Percentiles rank a stretch among this genome's conserved stretches.
phyloP scores from a whole-genome alignment of 2,113 vertebrate genomes.

The Myrmophylax atrothorax region DNA sequence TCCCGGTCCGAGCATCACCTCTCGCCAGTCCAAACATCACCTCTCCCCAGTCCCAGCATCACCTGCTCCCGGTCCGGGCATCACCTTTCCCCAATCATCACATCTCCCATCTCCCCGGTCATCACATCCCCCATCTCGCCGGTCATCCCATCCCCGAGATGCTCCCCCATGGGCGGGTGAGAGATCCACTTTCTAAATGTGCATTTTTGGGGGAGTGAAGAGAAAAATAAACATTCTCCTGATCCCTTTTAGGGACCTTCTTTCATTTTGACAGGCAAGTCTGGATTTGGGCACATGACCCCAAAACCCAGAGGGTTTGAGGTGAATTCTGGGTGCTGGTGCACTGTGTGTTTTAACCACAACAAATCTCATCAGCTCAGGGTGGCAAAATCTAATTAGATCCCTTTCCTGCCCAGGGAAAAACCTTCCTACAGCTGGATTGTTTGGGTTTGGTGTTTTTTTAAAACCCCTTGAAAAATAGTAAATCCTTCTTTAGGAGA shows the following conservation, averaged over 20 bases:
- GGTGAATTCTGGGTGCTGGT: fast-evolving
- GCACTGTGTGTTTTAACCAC: neutral
- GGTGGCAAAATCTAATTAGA: neutral
- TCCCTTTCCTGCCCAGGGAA: neutral
- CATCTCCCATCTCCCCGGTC: too few species aligned
- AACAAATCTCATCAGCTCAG: neutral
- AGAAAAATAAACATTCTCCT: neutral
- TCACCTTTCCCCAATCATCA: neutral
- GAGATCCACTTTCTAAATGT: neutral
- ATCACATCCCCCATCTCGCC: too few species aligned
- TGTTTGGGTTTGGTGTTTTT: neutral
- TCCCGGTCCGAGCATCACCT: too few species aligned
- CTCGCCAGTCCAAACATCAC: too few species aligned
- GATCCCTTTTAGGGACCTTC: neutral
- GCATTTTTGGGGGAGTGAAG: neutral
- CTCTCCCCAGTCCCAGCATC: too few species aligned
- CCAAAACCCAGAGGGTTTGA: neutral
- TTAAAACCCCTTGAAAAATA: neutral
- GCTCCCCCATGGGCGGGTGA: fast-evolving
- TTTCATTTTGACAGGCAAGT: neutral
- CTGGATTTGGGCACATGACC: fast-evolving
- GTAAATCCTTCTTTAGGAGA: neutral
- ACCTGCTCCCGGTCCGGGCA: too few species aligned
- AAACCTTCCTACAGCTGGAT: neutral
- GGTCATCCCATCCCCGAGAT: fast-evolving